phyloP scores from a whole-genome alignment of 2,888 invertebrate genomes.

The Orchestes rusci region DNA sequence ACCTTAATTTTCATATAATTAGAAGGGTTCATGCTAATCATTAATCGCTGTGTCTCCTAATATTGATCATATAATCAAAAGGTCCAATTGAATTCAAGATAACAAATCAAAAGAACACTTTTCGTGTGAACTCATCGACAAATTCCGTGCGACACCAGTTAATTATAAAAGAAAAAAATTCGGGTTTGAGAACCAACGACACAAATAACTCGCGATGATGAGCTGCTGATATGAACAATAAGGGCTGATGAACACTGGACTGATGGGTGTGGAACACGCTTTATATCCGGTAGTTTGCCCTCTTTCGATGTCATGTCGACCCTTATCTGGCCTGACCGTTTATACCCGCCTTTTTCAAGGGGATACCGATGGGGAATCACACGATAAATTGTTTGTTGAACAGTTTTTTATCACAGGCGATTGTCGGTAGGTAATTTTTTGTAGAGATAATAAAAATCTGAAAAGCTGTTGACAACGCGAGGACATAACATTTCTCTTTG shows the following conservation, averaged over 20 bases:
- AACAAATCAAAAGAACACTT: too few species aligned
- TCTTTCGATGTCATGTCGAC: slow-evolving; percentile 6
- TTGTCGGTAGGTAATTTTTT: too few species aligned
- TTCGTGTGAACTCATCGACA: too few species aligned
- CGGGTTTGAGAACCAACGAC: slow-evolving; percentile 1
- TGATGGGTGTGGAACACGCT: slow-evolving; percentile 5
- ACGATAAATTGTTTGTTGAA: slow-evolving; percentile 4
- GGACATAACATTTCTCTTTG: too few species aligned
- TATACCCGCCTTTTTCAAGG: slow-evolving; percentile 2
- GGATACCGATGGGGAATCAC: neutral
- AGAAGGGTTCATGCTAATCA: too few species aligned
- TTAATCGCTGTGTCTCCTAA: too few species aligned
- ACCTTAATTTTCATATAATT: too few species aligned
- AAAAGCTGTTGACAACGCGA: too few species aligned
- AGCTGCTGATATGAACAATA: neutral
- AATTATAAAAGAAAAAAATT: slow-evolving; percentile 1
- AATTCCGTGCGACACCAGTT: slow-evolving; percentile 2
- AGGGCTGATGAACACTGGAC: neutral
- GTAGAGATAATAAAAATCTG: too few species aligned
- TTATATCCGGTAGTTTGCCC: slow-evolving; percentile 7
- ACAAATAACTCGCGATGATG: neutral
- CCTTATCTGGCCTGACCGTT: slow-evolving; percentile 2
- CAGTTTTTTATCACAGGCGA: too few species aligned
- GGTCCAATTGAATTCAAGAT: too few species aligned
- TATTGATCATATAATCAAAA: too few species aligned